Percentiles rank a stretch among this genome's conserved stretches.
Evolutionary conservation across 2,113 vertebrate species (phyloP).

Genomic region (Syngnathus floridae): DNA sequence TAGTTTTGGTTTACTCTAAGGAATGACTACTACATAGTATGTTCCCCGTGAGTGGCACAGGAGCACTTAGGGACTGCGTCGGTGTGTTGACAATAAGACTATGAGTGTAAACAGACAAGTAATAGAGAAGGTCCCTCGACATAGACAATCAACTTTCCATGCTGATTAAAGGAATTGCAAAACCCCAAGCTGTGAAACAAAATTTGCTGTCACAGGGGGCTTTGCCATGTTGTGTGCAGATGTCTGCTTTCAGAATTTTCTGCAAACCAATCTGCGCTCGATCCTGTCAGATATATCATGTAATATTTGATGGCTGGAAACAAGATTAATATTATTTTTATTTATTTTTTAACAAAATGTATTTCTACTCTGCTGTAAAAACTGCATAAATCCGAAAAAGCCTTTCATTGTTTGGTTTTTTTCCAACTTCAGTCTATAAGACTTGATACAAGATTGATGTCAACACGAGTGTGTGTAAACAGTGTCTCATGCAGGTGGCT

Average conservation of each 20-base stretch:
- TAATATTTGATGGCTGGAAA: background rate
- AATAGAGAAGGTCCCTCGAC: constrained; percentile 22
- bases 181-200: constrained; percentile 54
- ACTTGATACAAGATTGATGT: background rate
- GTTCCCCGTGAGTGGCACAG: constrained; percentile 33
- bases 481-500: background rate
- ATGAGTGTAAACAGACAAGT: constrained; percentile 34
- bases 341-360: background rate
- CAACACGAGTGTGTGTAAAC: background rate
- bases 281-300: background rate
- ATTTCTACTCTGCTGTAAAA: background rate
- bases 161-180: constrained; percentile 51
- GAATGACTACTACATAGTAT: constrained; percentile 26
- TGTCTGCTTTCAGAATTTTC: constrained; percentile 29
- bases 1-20: constrained; percentile 36
- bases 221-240: constrained; percentile 57
- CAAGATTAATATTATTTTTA: too few species aligned
- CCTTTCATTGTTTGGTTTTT: background rate
- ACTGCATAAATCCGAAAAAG: background rate
- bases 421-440: background rate
- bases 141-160: constrained; percentile 29
- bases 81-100: constrained; percentile 7
- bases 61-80: background rate
- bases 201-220: constrained; percentile 26
- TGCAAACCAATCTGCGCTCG: constrained; percentile 2